Conservation (phyloP, 2,113 vertebrate species). For the Fregetta grallaria region DNA sequence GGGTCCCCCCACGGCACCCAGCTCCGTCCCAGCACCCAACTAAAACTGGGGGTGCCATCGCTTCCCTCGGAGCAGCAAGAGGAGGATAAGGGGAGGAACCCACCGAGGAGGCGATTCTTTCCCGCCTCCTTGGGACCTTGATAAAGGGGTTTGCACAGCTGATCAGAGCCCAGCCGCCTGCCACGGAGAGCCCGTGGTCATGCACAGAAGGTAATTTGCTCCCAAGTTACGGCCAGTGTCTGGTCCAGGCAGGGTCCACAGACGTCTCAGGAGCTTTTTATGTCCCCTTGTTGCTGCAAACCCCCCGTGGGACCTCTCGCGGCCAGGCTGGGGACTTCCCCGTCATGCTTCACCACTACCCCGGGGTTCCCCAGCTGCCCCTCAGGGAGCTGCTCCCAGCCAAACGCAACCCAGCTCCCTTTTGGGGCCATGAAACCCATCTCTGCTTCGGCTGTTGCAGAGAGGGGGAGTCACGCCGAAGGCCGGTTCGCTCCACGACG, state of each 20-base stretch:
- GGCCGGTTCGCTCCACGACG: background rate
- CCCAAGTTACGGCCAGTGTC: background rate
- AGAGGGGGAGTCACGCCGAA: fast-evolving
- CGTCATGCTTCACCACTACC: fast-evolving
- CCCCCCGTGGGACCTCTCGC: background rate
- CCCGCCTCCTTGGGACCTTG: background rate
- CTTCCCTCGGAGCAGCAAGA: background rate
- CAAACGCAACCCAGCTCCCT: background rate
- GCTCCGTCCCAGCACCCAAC: background rate
- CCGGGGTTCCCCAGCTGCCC: background rate
- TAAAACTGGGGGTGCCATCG: background rate
- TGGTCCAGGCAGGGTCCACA: background rate
- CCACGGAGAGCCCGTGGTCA: fast-evolving
- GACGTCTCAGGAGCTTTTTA: background rate
- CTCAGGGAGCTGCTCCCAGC: background rate
- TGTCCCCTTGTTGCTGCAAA: background rate
- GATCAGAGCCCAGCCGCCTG: background rate
- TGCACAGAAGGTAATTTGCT: background rate
- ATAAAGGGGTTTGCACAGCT: background rate
- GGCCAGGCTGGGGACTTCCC: constrained; percentile 6
- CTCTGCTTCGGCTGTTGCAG: background rate
- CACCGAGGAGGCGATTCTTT: fast-evolving
- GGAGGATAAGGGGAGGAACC: background rate
- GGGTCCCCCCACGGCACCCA: fast-evolving
- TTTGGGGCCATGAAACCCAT: background rate